A percentile compares a stretch with the other conserved stretches of the same genome.
Conservation (phyloP, 2,113 vertebrate genomes). For the Ursus arctos region DNA sequence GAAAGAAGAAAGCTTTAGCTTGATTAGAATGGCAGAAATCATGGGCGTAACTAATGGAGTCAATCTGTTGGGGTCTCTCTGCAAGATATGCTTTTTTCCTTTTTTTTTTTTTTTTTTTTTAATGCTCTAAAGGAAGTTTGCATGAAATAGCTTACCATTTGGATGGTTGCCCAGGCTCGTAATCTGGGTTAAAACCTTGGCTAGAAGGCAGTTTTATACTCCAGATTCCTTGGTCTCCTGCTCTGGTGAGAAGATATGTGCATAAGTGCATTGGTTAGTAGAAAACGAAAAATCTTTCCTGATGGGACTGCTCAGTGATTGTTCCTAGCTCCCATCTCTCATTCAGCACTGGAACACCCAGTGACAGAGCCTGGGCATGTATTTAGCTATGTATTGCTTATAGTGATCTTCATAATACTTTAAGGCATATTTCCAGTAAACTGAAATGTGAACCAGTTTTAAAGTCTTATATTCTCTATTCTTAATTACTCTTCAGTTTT, state of each 20-base stretch:
- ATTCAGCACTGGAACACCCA: not conserved
- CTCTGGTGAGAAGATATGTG: slow-evolving; percentile 1
- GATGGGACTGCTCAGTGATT: not conserved
- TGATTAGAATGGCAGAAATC: slow-evolving; percentile 47
- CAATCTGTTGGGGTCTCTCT: slow-evolving; percentile 45
- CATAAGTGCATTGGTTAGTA: not conserved
- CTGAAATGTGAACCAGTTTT: not conserved
- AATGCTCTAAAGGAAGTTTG: slow-evolving; percentile 40
- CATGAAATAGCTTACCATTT: slow-evolving; percentile 37
- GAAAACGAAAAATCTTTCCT: slow-evolving; percentile 7
- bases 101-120: not conserved
- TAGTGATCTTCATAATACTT: not conserved
- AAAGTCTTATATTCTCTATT: not conserved
- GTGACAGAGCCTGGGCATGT: not conserved
- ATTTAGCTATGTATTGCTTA: not conserved
- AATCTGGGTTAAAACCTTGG: slow-evolving; percentile 61
- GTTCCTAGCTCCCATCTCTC: not conserved
- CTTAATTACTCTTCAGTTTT: not conserved
- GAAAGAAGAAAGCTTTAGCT: slow-evolving; percentile 36
- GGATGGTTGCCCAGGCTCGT: slow-evolving; percentile 14
- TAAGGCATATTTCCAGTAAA: not conserved
- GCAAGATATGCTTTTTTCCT: not conserved
- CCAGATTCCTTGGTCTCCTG: not conserved
- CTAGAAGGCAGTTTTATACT: slow-evolving; percentile 9
- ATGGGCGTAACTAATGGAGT: not conserved